Percentiles rank a stretch among this genome's conserved stretches.
Conservation (phyloP, 2,113 vertebrate genomes). For the Tricholaema leucomelas region DNA sequence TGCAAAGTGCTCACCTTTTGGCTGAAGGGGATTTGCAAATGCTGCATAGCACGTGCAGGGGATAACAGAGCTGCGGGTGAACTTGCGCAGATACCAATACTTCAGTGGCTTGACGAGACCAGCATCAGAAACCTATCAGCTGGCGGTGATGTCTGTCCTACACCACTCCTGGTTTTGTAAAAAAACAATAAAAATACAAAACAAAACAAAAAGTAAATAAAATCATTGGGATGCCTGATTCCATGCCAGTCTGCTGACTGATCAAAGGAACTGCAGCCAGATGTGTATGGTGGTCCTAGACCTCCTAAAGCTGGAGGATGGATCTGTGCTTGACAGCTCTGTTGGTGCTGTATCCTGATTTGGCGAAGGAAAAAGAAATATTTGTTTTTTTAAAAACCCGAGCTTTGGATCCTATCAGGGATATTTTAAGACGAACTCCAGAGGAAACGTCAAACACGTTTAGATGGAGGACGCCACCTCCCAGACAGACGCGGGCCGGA, state of each 20-base stretch:
- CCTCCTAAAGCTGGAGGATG: not conserved
- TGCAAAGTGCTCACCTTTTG: constrained; percentile 25
- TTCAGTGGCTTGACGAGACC: not conserved
- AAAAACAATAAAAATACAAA: no score
- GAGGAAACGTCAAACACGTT: not conserved
- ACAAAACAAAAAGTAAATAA: not conserved
- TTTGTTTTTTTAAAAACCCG: not conserved
- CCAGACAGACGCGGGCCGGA: no score
- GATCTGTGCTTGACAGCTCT: no score
- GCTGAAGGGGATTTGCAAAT: constrained; percentile 50
- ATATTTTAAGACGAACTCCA: not conserved
- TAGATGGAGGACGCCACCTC: not conserved
- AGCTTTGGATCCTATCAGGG: not conserved
- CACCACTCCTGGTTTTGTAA: constrained; percentile 40
- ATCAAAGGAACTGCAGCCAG: not conserved
- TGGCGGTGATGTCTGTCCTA: constrained; percentile 5
- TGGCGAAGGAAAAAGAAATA: not conserved
- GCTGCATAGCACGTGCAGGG: constrained; percentile 33
- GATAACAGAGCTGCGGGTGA: constrained; percentile 48
- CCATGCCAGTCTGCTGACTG: not conserved
- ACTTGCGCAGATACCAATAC: not conserved
- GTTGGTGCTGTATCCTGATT: no score
- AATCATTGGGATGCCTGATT: not conserved
- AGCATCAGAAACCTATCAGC: not conserved
- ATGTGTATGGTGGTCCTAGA: no score